Base-by-base conservation (phyloP, 2,113 vertebrate species). In the Tragelaphus buxtoni region DNA sequence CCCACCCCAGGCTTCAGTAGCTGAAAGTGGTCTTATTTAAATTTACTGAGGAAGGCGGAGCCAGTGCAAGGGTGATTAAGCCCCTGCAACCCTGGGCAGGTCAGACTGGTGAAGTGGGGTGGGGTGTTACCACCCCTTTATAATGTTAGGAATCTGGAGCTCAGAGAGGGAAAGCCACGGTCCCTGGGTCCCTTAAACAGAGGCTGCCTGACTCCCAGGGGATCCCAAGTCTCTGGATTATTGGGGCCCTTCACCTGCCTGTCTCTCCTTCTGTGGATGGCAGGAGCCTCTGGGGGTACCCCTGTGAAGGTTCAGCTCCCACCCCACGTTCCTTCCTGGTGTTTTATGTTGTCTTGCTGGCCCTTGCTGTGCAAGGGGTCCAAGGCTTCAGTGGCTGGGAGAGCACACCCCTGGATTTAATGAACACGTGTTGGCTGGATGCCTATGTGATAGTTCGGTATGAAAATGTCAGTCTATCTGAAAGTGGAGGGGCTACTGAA, bases 371-470 rank as follows among this genome's bases (percentile, higher is more conserved):
- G 22, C 24, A 69, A 77, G 81, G 26, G 28, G 5, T 9, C 60
- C 24, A 13, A 47, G 47, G 79, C 16, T 47, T 76, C 80, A 16
- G 58, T 60, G 42, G 9, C 13, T 10, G 18, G 45, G 22, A 13
- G 24, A 26, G 9, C 2, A 47, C 1, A 0, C 47, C 10, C 60
- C 30, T 24, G 45, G n/a, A 14, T 17, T 77, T 17, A 9, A 13
- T 32, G 85, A 72, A 9, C 0, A 18, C 51, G 10, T 32, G 1
- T 18, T 20, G 45, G 26, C 24, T 20, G 45, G 20, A 24, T 12
- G 56, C 20, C 84, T 13, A 3, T 18, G 39, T 4, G n/a, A 7
- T 30, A 58, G 51, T 9, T 32, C 0, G 0, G 16, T 56, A 30
- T 80, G 69, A 32, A 58, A 55, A 76, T 5, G 13, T 42, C 61